A percentile compares a stretch with the other conserved stretches of the same genome.
Evolutionary conservation across 1,140 invertebrate genomes (phyloP).

Genomic region (Acromyrmex echinatior): DNA sequence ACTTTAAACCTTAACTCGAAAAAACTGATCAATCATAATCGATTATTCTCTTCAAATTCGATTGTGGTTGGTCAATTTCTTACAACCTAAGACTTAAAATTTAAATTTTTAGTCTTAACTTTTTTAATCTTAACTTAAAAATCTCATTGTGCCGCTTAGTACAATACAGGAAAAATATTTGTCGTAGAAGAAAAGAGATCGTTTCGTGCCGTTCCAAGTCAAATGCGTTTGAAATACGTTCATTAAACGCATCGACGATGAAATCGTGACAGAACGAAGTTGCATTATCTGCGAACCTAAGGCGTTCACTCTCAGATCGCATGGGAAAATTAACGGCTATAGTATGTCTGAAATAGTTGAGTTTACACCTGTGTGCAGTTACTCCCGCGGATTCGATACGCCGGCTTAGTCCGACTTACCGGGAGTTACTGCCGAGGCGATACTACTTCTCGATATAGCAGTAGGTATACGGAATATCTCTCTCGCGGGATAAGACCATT

Average conservation of each 20-base stretch:
- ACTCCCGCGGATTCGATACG: slow-evolving; percentile 53
- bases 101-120: too few relatives aligned
- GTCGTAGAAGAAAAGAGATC: not conserved
- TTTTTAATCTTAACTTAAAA: too few relatives aligned
- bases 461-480: slow-evolving; percentile 32
- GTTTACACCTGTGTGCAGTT: slow-evolving; percentile 62
- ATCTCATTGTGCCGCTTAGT: too few relatives aligned
- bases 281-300: not conserved
- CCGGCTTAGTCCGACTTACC: slow-evolving; percentile 53
- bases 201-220: not conserved
- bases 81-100: too few relatives aligned
- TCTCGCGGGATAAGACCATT: slow-evolving; percentile 20
- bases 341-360: slow-evolving; percentile 37
- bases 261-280: slow-evolving; percentile 8
- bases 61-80: too few relatives aligned
- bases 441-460: slow-evolving; percentile 44
- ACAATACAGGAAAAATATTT: not conserved
- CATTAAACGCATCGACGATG: slow-evolving; percentile 16
- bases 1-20: too few relatives aligned
- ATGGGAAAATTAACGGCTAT: slow-evolving; percentile 36
- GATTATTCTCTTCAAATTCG: too few relatives aligned
- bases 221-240: not conserved
- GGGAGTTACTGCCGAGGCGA: slow-evolving; percentile 35
- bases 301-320: slow-evolving; percentile 5
- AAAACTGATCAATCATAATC: too few relatives aligned